Base-by-base conservation (phyloP, 1,140 invertebrate species). In the Drosophila saltans region DNA sequence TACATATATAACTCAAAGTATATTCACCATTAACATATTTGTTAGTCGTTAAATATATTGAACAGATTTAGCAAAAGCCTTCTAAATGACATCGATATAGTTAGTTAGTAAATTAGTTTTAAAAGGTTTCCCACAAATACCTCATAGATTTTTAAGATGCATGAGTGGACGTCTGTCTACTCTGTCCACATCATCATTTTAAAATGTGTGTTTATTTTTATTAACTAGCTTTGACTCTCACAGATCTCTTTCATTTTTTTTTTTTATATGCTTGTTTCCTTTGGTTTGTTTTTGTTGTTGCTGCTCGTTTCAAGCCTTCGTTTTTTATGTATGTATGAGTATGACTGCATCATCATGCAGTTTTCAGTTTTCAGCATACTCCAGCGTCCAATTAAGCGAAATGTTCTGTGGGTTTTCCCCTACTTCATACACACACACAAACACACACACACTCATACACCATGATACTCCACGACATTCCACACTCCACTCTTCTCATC, bases 381-480 rank as follows among this genome's bases (percentile, higher is more conserved):
- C 80, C 76, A 88, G 82, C 83, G 82, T 86, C 82, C 82, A 86
- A 86, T 86, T 86, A 86, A 86, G 84, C 80, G 83, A 86, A 86
- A 86, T 86, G 82, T 86, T 86, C 83, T 86, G 83, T 83, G 80
- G 80, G 76, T 75, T 68, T 76, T 71, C 74, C 30, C 45, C 24
- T 16, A 11, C 40, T 45, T 8, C 21, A 26, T 21, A 24, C 33
- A 36, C 6, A 52, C 45, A 24, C 33, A 36, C 33, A 30, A 4
- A 8, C 21, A 48, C 45, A 21, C 45, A 24, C 45, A 16, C 43
- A 48, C 43, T 16, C 16, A 21, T 16, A 24, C 28, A 11, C 16
- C 58, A 61, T 43, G 30, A 11, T 55, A 66, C 61, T 72, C 66
- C 66, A 60, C 33, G 33, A 36, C 33, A 36, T 36, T 36, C 33